Conservation (phyloP, 2,888 invertebrate genomes). For the Troides aeacus region DNA sequence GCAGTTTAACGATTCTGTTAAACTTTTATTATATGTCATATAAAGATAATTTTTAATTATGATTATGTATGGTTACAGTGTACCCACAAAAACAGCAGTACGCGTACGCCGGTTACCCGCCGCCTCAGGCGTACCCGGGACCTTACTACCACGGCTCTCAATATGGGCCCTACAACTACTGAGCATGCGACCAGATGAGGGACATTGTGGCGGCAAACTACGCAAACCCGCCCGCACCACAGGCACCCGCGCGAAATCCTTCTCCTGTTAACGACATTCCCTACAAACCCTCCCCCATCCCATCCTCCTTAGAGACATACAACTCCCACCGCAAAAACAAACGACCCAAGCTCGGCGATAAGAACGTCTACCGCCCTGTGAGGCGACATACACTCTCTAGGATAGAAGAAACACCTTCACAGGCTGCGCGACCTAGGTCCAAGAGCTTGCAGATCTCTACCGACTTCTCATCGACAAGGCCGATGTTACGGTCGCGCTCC, state of each 20-base stretch:
- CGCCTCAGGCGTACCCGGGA: conserved; percentile 90
- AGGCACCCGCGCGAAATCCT: conserved; percentile 71
- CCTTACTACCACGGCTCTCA: conserved; percentile 95
- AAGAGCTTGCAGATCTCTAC: conserved; percentile 62
- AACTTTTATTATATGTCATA: conserved; percentile 13
- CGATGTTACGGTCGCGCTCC: conserved; percentile 62
- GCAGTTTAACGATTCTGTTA: conserved; percentile 29
- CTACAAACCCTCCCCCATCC: conserved; percentile 39
- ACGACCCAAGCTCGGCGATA: conserved; percentile 60
- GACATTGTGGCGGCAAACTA: conserved; percentile 71
- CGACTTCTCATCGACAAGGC: conserved; percentile 65
- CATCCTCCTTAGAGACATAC: conserved; percentile 59
- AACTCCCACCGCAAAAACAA: conserved; percentile 68
- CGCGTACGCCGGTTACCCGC: conserved; percentile 93
- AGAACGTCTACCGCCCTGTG: conserved; percentile 64
- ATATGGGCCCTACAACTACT: conserved; percentile 96
- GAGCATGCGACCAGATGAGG: conserved; percentile 80
- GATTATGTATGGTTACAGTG: conserved; percentile 75
- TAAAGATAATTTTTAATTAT: background rate
- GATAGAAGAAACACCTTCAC: conserved; percentile 66
- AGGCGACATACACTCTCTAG: conserved; percentile 64
- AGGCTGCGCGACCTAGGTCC: conserved; percentile 47
- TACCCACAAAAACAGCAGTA: conserved; percentile 97
- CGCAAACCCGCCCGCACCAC: conserved; percentile 71
- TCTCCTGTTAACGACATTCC: conserved; percentile 40